A percentile compares a stretch with the other conserved stretches of the same genome.
These are phyloP conservation scores for Monomorium pharaonis DNA, from an alignment of 1,140 invertebrate genomes.

Conservation along the genomic window DNA sequence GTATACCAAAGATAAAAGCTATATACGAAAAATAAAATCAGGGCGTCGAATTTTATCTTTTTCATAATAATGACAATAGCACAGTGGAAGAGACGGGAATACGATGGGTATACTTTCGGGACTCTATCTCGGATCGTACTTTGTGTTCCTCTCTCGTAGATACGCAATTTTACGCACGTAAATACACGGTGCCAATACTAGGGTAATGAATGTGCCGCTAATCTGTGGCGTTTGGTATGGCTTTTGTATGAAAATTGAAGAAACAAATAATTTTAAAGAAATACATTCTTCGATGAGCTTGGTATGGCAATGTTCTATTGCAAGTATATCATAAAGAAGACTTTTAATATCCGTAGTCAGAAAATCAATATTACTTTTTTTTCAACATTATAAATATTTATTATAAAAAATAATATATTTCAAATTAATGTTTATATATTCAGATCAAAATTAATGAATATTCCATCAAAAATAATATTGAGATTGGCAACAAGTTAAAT, in stretches of 20 bases:
- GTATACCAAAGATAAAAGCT: not conserved
- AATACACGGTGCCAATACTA: slow-evolving; percentile 74
- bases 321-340: slow-evolving; percentile 46
- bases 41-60: slow-evolving; percentile 71
- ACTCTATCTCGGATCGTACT: slow-evolving; percentile 53
- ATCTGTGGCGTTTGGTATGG: slow-evolving; percentile 63
- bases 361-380: not conserved
- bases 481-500: not conserved
- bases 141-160: slow-evolving; percentile 53
- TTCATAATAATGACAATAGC: slow-evolving; percentile 51
- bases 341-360: not conserved
- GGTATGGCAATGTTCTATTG: slow-evolving; percentile 61
- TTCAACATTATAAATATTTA: not conserved
- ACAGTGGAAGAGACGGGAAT: not conserved
- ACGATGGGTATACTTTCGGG: not conserved
- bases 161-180: slow-evolving; percentile 65
- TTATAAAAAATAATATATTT: not conserved
- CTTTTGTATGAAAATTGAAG: slow-evolving; percentile 65
- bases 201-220: slow-evolving; percentile 64
- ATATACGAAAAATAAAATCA: slow-evolving; percentile 11
- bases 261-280: slow-evolving; percentile 41
- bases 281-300: slow-evolving; percentile 71
- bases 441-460: not conserved
- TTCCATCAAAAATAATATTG: not conserved
- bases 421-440: not conserved